Conservation (phyloP, 2,888 invertebrate species). For the Vanessa cardui region DNA sequence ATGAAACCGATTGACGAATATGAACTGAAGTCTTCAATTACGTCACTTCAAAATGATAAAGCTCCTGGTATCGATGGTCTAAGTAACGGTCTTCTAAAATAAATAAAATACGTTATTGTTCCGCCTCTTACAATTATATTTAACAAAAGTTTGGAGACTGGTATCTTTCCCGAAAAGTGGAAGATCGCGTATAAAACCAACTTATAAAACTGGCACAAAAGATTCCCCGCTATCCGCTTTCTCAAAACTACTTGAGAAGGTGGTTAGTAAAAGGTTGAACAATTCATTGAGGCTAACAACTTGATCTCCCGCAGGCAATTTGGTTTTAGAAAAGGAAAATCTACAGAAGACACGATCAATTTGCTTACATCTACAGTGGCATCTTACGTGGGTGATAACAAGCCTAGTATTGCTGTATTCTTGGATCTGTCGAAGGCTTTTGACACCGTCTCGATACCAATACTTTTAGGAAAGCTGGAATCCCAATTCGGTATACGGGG, state of each 20-base stretch:
- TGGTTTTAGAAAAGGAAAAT: conserved; percentile 31
- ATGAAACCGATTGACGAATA: conserved; percentile 13
- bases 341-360: conserved; percentile 29
- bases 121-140: conserved; percentile 9
- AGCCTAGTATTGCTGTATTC: neutral
- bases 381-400: no score
- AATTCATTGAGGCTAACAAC: conserved; percentile 17
- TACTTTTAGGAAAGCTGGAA: neutral
- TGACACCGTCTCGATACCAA: neutral
- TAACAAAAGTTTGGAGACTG: conserved; percentile 5
- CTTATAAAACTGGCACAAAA: conserved; percentile 7
- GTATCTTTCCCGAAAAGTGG: conserved; percentile 15
- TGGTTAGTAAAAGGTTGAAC: neutral
- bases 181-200: conserved; percentile 7
- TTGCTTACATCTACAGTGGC: no score
- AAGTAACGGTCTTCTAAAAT: conserved; percentile 7
- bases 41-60: conserved; percentile 15
- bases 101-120: conserved; percentile 10
- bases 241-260: conserved; percentile 11
- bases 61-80: conserved; percentile 16
- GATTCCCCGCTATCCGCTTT: conserved; percentile 3
- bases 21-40: conserved; percentile 2
- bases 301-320: conserved; percentile 29
- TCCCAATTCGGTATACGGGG: neutral
- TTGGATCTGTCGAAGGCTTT: neutral